Evolutionary conservation across 2,113 vertebrate species (phyloP).

Genomic region (Setophaga kirtlandii): DNA sequence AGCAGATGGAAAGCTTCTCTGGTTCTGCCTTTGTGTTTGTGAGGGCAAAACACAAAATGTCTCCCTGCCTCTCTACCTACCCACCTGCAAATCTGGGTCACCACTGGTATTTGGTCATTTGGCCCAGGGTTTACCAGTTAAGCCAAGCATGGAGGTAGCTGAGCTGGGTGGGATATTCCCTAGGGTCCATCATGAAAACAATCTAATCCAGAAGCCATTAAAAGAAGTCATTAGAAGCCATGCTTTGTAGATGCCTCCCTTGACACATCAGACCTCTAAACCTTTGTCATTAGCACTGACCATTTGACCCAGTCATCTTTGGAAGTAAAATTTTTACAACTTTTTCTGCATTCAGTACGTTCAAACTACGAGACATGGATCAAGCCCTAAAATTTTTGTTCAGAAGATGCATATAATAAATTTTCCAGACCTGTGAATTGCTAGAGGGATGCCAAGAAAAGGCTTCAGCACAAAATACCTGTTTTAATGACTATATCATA

Average conservation of each 20-base stretch:
- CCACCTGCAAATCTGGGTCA: neutral
- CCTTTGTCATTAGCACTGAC: neutral
- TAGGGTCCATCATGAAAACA: neutral
- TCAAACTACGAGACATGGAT: neutral
- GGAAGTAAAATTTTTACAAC: neutral
- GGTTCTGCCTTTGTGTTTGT: neutral
- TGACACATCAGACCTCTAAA: neutral
- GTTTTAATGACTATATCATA: neutral
- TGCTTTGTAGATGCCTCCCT: neutral
- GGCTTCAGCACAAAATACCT: neutral
- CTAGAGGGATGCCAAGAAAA: neutral
- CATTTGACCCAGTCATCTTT: neutral
- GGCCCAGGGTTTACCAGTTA: neutral
- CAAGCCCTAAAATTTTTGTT: neutral
- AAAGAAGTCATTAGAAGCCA: neutral
- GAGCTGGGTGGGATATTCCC: neutral
- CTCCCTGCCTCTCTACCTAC: neutral
- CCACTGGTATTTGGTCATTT: neutral
- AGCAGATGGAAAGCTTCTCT: conserved; percentile 26
- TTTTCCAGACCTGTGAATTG: neutral
- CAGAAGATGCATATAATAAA: neutral
- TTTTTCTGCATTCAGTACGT: neutral
- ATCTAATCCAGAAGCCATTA: neutral
- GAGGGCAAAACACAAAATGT: neutral
- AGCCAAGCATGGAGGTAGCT: neutral